phyloP scores from a whole-genome alignment of 2,888 invertebrate genomes.

The Ellobium chinense region DNA sequence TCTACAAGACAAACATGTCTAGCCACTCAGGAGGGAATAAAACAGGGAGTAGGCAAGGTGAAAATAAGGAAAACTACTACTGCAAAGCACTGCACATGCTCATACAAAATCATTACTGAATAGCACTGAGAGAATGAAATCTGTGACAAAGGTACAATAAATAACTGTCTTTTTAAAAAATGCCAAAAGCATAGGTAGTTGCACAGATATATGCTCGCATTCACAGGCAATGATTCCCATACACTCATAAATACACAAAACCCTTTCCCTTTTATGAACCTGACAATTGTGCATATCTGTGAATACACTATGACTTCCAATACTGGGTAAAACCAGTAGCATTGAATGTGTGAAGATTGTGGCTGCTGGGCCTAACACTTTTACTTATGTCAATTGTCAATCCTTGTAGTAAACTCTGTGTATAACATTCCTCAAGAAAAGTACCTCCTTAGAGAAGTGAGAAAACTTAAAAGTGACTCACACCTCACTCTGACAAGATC shows the following conservation, averaged over 20 bases:
- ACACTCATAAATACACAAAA: neutral
- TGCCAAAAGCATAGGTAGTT: neutral
- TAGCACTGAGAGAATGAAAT: neutral
- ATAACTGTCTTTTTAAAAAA: neutral
- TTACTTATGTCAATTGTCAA: too few relatives aligned
- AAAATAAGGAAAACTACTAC: neutral
- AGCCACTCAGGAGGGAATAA: neutral
- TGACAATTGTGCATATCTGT: neutral
- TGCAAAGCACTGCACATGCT: conserved; percentile 28
- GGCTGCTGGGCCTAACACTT: too few relatives aligned
- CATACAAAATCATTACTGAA: conserved; percentile 7
- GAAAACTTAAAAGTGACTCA: too few relatives aligned
- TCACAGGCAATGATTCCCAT: neutral
- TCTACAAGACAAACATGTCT: neutral
- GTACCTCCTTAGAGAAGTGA: too few relatives aligned
- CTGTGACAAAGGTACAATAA: neutral
- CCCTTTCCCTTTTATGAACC: neutral
- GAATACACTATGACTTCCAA: neutral
- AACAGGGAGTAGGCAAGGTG: neutral
- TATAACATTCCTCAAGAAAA: too few relatives aligned
- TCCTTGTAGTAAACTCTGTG: too few relatives aligned
- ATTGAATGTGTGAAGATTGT: too few relatives aligned
- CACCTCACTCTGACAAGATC: too few relatives aligned
- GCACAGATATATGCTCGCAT: neutral
- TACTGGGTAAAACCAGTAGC: too few relatives aligned